Evolutionary conservation across 2,113 vertebrate genomes (phyloP).

Genomic region (Callospermophilus lateralis): DNA sequence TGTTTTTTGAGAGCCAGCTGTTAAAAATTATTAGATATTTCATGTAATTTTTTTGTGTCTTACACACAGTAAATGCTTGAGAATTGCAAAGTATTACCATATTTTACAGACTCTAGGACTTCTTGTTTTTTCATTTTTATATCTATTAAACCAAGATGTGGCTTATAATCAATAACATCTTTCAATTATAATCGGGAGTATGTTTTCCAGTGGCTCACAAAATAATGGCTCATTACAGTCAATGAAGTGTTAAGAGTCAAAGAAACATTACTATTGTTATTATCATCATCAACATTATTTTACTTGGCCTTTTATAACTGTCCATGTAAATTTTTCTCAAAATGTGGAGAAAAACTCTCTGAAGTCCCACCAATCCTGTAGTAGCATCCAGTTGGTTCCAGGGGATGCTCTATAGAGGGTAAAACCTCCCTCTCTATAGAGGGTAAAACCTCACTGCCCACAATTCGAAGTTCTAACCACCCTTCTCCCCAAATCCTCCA

Average conservation of each 20-base stretch:
- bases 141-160: constrained; percentile 13
- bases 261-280: background rate
- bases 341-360: background rate
- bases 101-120: background rate
- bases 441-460: background rate
- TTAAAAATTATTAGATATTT: background rate
- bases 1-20: background rate
- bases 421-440: too few relatives aligned
- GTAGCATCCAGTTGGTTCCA: background rate
- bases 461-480: background rate
- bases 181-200: background rate
- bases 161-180: background rate
- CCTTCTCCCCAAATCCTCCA: background rate
- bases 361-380: background rate
- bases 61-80: background rate
- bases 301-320: background rate
- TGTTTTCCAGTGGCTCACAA: background rate
- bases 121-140: constrained; percentile 25
- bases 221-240: background rate
- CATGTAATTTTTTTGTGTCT: background rate
- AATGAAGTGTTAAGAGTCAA: background rate
- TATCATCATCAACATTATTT: background rate
- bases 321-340: background rate
- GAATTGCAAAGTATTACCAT: background rate
- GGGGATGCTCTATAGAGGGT: background rate